A percentile compares a stretch with the other conserved stretches of the same genome.
Evolutionary conservation across 2,113 vertebrate species (phyloP).

Genomic region (Gobius niger): DNA sequence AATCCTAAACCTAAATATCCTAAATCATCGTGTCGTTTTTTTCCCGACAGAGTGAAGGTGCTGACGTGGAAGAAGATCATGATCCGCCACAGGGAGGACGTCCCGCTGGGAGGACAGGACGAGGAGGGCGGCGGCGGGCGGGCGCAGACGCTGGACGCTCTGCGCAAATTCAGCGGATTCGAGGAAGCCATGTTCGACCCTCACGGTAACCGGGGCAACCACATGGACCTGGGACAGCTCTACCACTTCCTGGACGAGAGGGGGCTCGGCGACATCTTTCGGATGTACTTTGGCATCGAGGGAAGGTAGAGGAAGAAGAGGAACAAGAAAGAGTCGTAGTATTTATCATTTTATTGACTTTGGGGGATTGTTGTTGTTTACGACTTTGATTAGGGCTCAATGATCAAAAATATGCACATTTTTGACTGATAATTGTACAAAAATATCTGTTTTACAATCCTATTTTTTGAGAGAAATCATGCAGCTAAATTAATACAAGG

Average conservation of each 20-base stretch:
- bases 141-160: conserved; percentile 44
- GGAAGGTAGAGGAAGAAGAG: conserved; percentile 55
- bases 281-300: conserved; percentile 84
- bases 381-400: no score
- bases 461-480: no score
- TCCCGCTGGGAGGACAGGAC: conserved; percentile 72
- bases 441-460: no score
- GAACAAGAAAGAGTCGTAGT: neutral
- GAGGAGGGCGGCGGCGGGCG: conserved; percentile 33
- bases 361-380: no score
- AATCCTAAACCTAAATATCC: no score
- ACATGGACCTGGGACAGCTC: conserved; percentile 96
- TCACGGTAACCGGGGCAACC: conserved; percentile 86
- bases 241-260: conserved; percentile 88
- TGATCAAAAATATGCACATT: no score
- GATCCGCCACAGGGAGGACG: conserved; percentile 92
- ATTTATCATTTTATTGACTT: no score
- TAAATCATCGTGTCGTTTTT: neutral
- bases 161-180: conserved; percentile 84
- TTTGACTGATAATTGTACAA: no score
- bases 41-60: conserved; percentile 78
- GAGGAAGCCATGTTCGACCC: conserved; percentile 90
- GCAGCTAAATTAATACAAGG: no score
- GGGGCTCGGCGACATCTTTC: conserved; percentile 88
- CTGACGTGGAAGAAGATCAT: conserved; percentile 96